Conservation (phyloP, 2,797 vertebrate species). For the Babyrousa celebensis region DNA sequence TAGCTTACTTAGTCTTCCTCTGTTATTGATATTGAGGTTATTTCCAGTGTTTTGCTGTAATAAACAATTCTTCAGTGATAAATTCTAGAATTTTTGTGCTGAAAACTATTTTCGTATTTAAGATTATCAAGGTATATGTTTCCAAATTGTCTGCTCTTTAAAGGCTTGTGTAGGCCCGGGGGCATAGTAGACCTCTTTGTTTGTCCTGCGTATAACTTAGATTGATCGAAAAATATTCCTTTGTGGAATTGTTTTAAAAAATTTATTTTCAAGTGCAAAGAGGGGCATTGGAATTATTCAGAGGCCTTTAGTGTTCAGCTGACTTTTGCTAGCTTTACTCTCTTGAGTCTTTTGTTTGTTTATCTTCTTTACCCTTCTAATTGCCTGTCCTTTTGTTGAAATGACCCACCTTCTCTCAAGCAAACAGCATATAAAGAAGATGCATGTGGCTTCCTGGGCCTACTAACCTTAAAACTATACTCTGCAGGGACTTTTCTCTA, state of each 20-base stretch:
- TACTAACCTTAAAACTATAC: slow-evolving; percentile 67
- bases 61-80: slow-evolving; percentile 4
- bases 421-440: slow-evolving; percentile 69
- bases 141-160: slow-evolving; percentile 60
- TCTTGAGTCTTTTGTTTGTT: slow-evolving; percentile 67
- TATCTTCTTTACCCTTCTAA: slow-evolving; percentile 55
- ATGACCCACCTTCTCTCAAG: slow-evolving; percentile 61
- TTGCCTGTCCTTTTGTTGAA: slow-evolving; percentile 65
- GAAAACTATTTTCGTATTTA: slow-evolving; percentile 23
- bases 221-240: slow-evolving; percentile 65
- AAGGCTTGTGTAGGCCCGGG: neutral
- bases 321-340: slow-evolving; percentile 61
- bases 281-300: slow-evolving; percentile 26
- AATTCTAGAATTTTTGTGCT: slow-evolving; percentile 59
- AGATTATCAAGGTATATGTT: slow-evolving; percentile 23
- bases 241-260: slow-evolving; percentile 71
- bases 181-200: neutral
- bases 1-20: slow-evolving; percentile 34
- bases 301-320: slow-evolving; percentile 35
- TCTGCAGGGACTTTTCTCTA: slow-evolving; percentile 45
- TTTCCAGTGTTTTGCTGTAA: slow-evolving; percentile 39
- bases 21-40: neutral
- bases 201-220: neutral
- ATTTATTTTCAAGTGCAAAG: slow-evolving; percentile 57
- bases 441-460: slow-evolving; percentile 70